Conservation (phyloP, 23 tunicate species). For the Diplosoma virens region DNA sequence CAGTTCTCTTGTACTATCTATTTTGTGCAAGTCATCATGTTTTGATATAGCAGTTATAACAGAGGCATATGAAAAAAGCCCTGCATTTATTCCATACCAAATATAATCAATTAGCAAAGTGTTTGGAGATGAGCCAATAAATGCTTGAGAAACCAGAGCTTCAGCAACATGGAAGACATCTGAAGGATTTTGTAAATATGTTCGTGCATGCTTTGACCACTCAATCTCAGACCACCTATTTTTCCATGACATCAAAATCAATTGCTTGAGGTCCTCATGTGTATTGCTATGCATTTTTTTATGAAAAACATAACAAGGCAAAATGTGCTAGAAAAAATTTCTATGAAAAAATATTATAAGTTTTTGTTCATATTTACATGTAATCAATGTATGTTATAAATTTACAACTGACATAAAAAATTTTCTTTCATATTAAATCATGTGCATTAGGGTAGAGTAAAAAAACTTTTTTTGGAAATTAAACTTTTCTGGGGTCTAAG, state of each 20-base stretch:
- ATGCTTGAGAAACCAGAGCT: slow-evolving; percentile 72
- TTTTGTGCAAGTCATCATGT: slow-evolving; percentile 73
- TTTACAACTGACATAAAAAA: no score
- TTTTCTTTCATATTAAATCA: no score
- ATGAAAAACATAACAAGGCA: neutral
- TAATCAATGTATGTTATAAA: no score
- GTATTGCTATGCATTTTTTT: slow-evolving; percentile 15
- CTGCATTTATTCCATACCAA: slow-evolving; percentile 46
- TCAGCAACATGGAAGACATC: slow-evolving; percentile 84
- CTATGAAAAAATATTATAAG: no score
- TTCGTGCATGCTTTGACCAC: slow-evolving; percentile 67
- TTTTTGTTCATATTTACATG: no score
- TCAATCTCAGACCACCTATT: slow-evolving; percentile 75
- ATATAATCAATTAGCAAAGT: slow-evolving; percentile 39
- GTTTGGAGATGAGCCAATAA: slow-evolving; percentile 82
- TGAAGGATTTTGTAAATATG: slow-evolving; percentile 32
- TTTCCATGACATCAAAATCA: slow-evolving; percentile 75
- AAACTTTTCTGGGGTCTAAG: no score
- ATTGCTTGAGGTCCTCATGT: slow-evolving; percentile 42
- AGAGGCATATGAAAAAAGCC: slow-evolving; percentile 68
- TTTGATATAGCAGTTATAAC: slow-evolving; percentile 83
- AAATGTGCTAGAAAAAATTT: neutral
- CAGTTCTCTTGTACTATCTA: slow-evolving; percentile 53
- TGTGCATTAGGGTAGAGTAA: no score
- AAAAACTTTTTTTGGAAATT: no score